Base-by-base conservation (phyloP, 2,888 invertebrate genomes). In the Tupiocoris notatus region DNA sequence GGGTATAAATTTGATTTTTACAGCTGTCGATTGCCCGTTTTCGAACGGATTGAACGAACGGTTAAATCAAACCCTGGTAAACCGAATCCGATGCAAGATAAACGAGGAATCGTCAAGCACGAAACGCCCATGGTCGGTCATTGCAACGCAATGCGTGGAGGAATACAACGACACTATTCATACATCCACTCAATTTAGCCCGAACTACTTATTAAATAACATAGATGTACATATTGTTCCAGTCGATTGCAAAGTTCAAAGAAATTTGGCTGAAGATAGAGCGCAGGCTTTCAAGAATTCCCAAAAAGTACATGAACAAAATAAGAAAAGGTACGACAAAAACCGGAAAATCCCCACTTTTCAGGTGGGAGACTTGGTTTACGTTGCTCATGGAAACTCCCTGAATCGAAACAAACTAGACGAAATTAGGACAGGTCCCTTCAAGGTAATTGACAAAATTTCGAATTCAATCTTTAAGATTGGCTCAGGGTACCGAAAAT, bases 201-300 rank as follows among this genome's bases (percentile, higher is more conserved):
- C 70, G 1, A 23, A 67, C 12, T 63, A 70, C n/a, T 59, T 70
- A 59, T n/a, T 70, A 23, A 56, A 70, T 70, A 57, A 57, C 18
- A 9, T 2, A 59, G 23, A 57, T 6, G 54, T 57, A 57, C n/a
- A 3, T 61, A 22, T 70, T 7, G 23, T 57, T 61, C 70, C 70
- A n/a, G 18, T 2, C 2, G 23, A 6, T 23, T 59, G 18, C 61
- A 1, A 2, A 57, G 25, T n/a, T 7, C 61, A 1, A 77, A 77
- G 64, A 61, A 58, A 79, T 74, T 73, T 77, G 25, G 61, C 66
- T 21, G 62, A 63, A 68, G 78, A 79, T 59, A 70, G 76, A 76
- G 57, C 54, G 17, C 17, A 56, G 25, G 78, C 75, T n/a, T 39
- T 74, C 62, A 58, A 71, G 25, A 78, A 78, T 39, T 77, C 74